Percentiles rank a stretch among this genome's conserved stretches.
These are phyloP conservation scores for Cercopithecus mona DNA, from an alignment of 2,113 vertebrate genomes.

Conservation along the genomic window DNA sequence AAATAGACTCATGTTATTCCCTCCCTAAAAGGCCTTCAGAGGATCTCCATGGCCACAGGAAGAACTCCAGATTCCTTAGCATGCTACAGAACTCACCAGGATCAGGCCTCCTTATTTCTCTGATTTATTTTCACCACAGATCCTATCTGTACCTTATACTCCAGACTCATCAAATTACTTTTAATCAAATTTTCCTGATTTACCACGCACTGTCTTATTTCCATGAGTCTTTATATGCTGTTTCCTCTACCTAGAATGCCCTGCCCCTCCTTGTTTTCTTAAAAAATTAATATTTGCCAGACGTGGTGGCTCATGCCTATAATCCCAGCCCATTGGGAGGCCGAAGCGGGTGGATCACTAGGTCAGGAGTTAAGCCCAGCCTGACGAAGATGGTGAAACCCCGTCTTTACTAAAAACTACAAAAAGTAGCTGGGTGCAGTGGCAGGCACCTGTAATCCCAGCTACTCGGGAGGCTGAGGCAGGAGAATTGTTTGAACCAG, in stretches of 20 bases:
- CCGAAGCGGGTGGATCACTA: no score
- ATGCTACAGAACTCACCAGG: neutral
- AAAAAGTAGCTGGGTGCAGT: no score
- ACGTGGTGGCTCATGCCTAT: no score
- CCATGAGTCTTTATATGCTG: neutral
- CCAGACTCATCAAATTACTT: neutral
- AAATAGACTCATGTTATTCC: neutral
- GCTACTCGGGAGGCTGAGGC: no score
- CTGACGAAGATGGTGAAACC: no score
- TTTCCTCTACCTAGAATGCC: neutral
- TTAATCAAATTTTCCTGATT: neutral
- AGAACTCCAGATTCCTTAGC: neutral
- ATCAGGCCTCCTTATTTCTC: neutral
- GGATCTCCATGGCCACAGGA: neutral
- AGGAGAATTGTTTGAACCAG: no score
- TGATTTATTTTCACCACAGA: neutral
- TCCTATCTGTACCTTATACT: neutral
- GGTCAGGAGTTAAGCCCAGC: no score
- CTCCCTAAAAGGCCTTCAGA: neutral
- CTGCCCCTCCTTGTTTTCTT: neutral
- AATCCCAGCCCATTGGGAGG: no score
- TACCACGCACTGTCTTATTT: neutral
- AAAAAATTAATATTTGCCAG: neutral
- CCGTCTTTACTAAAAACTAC: no score
- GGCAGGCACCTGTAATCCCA: no score